Evolutionary conservation across 2,888 invertebrate species (phyloP), one percentile per base, ranked within the genome.

Genomic region (Sarcophaga carnaria): DNA sequence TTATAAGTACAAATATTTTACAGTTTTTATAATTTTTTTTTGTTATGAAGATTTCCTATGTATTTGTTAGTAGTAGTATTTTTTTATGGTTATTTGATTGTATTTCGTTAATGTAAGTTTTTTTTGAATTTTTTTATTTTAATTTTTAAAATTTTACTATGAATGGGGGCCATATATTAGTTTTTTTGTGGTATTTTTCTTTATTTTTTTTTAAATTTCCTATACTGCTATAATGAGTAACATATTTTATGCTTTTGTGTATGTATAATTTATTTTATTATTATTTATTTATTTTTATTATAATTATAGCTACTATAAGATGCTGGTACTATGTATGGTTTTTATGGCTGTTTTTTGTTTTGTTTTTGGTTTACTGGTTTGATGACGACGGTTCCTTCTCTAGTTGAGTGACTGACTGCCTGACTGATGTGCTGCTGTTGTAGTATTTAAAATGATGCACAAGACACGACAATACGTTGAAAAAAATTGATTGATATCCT

Each of bases 321-420:
- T 87, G 83, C 74, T 83, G 82, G 72, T 85, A 85, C 84, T 80
- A 75, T 67, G 85, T 84, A 54, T 47, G 60, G 37, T 71, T 74
- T 37, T n/a, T 47, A 67, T 71, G 20, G 22, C 54, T 76, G 11
- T 54, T 27, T 71, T 54, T n/a, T 78, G 17, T 63, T 20, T 54
- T 72, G 20, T 74, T 83, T 54, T 69, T 85, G 76, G 8, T 37
- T 37, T 37, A 37, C 54, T 80, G 67, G 67, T 83, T 83, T 69
- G 45, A 80, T 86, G 80, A 84, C 84, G 84, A 83, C 80, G 86
- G 83, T 72, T 83, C 84, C 17, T 89, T 72, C 85, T 85, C 88
- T 88, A 87, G 83, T 83, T 89, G 17, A 54, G 54, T 54, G 54
- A 4, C 5, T 54, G 12, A 14, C 17, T 17, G 17, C 2, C 17